phyloP scores from a whole-genome alignment of 2,113 vertebrate species.

The Zosterops hypoxanthus region DNA sequence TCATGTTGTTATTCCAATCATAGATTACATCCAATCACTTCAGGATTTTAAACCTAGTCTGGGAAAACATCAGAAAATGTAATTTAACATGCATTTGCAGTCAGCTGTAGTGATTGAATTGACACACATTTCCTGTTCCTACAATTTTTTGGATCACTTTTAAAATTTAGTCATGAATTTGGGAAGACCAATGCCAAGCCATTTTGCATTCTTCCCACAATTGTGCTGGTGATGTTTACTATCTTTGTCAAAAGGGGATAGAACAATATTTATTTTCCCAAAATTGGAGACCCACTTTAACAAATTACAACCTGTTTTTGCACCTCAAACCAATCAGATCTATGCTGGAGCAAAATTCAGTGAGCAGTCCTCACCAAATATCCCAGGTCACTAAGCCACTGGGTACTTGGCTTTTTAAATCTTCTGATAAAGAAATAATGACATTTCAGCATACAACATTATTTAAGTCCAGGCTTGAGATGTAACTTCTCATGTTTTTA shows the following conservation, averaged over 20 bases:
- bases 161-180: background rate
- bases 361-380: conserved; percentile 83
- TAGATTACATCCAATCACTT: background rate
- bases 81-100: background rate
- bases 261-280: conserved; percentile 72
- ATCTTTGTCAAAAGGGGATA: conserved; percentile 46
- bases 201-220: background rate
- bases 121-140: background rate
- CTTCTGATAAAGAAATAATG: conserved; percentile 86
- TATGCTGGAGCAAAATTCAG: conserved; percentile 88
- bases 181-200: background rate
- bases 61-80: background rate
- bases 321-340: conserved; percentile 77
- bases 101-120: background rate
- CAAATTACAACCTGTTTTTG: conserved; percentile 79
- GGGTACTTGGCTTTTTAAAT: conserved; percentile 82
- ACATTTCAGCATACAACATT: conserved; percentile 87
- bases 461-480: conserved; percentile 86
- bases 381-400: conserved; percentile 86
- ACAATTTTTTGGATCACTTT: background rate
- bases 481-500: background rate
- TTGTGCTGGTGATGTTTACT: background rate
- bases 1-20: background rate
- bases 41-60: background rate
- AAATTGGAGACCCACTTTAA: conserved; percentile 81